Percentiles rank a stretch among this genome's conserved stretches.
Evolutionary conservation across 2,113 vertebrate genomes (phyloP).

Genomic region (Proterorhinus semilunaris): DNA sequence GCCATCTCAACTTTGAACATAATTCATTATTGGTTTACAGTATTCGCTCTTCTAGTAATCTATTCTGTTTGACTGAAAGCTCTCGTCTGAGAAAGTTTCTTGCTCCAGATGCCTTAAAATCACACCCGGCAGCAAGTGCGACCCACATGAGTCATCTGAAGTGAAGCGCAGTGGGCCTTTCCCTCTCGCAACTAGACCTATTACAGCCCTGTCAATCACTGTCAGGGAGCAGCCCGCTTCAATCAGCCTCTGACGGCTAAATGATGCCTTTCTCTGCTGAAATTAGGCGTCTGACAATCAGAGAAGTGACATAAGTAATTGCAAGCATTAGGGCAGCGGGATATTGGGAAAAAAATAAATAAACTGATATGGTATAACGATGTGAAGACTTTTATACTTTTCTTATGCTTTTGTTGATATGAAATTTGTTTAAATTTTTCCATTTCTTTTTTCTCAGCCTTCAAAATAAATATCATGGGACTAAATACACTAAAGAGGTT

Average conservation of each 20-base stretch:
- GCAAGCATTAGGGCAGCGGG: neutral
- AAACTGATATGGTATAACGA: neutral
- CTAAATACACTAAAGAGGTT: too few relatives aligned
- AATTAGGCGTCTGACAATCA: slow-evolving; percentile 16
- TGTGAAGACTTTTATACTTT: neutral
- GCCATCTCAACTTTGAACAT: neutral
- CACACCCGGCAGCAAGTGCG: slow-evolving; percentile 48
- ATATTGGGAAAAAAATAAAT: neutral
- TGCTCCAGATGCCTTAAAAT: slow-evolving; percentile 67
- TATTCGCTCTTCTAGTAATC: slow-evolving; percentile 4
- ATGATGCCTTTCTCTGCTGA: slow-evolving; percentile 2
- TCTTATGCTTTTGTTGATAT: too few relatives aligned
- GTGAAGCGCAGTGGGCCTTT: slow-evolving; percentile 25
- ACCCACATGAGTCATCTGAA: slow-evolving; percentile 50
- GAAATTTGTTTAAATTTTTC: neutral
- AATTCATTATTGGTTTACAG: neutral
- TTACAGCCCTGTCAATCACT: slow-evolving; percentile 45
- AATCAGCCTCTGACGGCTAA: slow-evolving; percentile 11
- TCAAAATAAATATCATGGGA: too few relatives aligned
- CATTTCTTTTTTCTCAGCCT: too few relatives aligned
- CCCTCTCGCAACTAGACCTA: slow-evolving; percentile 27
- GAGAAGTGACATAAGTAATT: neutral
- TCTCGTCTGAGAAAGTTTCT: slow-evolving; percentile 30
- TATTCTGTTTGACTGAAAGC: slow-evolving; percentile 23
- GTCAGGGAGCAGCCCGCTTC: slow-evolving; percentile 26